Evolutionary conservation across 2,888 invertebrate species (phyloP), one percentile per base, ranked within the genome.

Genomic region (Deroplatys truncata): DNA sequence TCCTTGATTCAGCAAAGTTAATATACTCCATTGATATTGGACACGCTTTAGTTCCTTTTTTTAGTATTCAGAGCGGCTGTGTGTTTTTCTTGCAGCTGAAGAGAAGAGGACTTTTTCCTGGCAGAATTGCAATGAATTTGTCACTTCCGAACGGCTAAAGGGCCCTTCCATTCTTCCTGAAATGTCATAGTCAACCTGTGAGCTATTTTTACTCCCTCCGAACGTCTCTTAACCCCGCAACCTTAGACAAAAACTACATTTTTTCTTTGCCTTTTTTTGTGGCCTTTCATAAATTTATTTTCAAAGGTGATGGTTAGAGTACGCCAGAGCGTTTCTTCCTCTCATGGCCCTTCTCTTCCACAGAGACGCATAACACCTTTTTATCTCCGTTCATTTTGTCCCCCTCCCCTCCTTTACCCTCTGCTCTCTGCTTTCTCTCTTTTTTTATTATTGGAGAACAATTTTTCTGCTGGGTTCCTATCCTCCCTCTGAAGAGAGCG

Each of bases 81-180:
- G 13, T 43, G 43, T 43, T 43, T 43, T 43, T 43, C 43, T 43
- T 13, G 10, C 43, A 43, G 43, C 13, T 43, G 43, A 72, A 20
- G 20, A 20, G 56, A 72, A 72, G 56, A 72, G 7, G 7, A 2
- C 16, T 31, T 83, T 43, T 29, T 87, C 35, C 83, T 87, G 25
- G 82, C 83, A 82, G 87, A 82, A 87, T 82, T 82, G 87, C 56
- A 87, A 87, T 87, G 87, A 87, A 87, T 87, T 87, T 87, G 87
- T 87, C 87, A 83, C 83, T 82, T 43, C 16, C 87, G 43, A 43
- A 87, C 15, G 35, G 28, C 83, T 87, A 35, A 49, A 82, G 35
- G 35, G 31, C 25, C n/a, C 83, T 28, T 86, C 82, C 82, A 31
- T 49, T 29, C 35, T 87, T 35, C n/a, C 31, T 72, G 35, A 83